These are phyloP conservation scores for Stenurella melanura DNA, from an alignment of 2,888 invertebrate genomes.

Conservation along the genomic window DNA sequence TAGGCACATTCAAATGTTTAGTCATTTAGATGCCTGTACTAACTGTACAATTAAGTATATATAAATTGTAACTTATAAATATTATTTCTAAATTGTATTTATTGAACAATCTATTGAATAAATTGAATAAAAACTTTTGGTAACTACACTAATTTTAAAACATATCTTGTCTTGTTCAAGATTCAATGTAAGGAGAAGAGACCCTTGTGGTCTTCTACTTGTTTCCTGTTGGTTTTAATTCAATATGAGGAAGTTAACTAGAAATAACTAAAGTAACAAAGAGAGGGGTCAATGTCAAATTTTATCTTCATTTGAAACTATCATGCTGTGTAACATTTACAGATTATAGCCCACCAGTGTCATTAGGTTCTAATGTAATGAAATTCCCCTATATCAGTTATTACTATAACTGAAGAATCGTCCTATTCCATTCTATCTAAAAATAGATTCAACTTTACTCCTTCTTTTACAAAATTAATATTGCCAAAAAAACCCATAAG, in stretches of 20 bases:
- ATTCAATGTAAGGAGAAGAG: too few relatives aligned
- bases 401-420: not conserved
- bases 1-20: too few relatives aligned
- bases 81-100: too few relatives aligned
- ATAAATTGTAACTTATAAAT: too few relatives aligned
- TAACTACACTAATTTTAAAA: too few relatives aligned
- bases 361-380: not conserved
- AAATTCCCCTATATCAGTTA: not conserved
- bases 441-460: not conserved
- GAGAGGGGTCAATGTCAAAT: not conserved
- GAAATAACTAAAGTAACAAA: not conserved
- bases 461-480: not conserved
- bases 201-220: too few relatives aligned
- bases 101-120: too few relatives aligned
- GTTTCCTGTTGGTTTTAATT: not conserved
- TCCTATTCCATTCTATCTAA: not conserved
- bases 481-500: not conserved
- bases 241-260: not conserved
- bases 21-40: too few relatives aligned
- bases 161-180: too few relatives aligned
- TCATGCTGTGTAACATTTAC: not conserved
- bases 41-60: too few relatives aligned
- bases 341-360: not conserved
- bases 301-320: not conserved
- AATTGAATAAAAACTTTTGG: too few relatives aligned